Evolutionary conservation across 2,113 vertebrate genomes (phyloP).

Genomic region (Python bivittatus): DNA sequence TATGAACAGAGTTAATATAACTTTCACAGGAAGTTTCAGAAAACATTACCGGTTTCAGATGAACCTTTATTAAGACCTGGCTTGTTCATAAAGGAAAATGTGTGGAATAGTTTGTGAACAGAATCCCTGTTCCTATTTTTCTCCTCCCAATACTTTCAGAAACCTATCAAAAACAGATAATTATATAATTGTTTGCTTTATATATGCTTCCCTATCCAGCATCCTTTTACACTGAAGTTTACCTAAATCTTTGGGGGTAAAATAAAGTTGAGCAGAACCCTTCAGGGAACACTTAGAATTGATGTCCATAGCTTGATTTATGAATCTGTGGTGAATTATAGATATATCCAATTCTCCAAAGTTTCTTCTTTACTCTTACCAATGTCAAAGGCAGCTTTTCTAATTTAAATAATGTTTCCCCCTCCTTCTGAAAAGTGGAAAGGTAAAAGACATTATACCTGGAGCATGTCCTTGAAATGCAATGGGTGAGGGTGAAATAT

Average conservation of each 20-base stretch:
- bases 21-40: background rate
- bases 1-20: background rate
- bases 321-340: background rate
- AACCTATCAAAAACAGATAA: no score
- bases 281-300: background rate
- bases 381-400: background rate
- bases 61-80: background rate
- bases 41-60: background rate
- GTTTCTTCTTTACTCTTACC: background rate
- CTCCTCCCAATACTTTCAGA: background rate
- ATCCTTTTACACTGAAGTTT: background rate
- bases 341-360: background rate
- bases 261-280: background rate
- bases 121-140: background rate
- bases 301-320: background rate
- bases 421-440: background rate
- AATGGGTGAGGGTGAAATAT: slow-evolving; percentile 3
- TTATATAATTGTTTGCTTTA: no score
- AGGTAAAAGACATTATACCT: background rate
- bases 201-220: background rate
- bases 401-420: background rate
- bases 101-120: background rate
- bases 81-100: background rate
- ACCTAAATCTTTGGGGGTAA: no score
- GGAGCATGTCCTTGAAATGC: slow-evolving; percentile 2